A percentile compares a stretch with the other conserved stretches of the same genome.
Conservation (phyloP, 2,113 vertebrate species). For the Toxotes jaculatrix region DNA sequence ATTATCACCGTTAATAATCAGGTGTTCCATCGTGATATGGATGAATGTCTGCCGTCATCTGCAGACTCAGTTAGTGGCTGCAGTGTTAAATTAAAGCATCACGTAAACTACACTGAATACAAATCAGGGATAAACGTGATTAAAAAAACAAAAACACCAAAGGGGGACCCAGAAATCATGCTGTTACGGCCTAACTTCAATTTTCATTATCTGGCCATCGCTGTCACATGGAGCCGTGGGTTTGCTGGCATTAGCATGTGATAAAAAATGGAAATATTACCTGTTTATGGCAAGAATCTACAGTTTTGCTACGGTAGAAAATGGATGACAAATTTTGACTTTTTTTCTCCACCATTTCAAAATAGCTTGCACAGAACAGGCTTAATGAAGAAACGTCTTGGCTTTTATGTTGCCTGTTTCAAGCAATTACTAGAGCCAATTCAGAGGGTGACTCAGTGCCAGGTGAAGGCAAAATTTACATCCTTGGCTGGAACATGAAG, state of each 20-base stretch:
- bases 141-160: constrained; percentile 9
- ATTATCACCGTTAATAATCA: constrained; percentile 1
- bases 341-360: constrained; percentile 4
- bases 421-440: constrained; percentile 66
- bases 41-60: constrained; percentile 37
- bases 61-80: constrained; percentile 25
- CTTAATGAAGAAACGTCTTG: constrained; percentile 57
- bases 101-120: constrained; percentile 40
- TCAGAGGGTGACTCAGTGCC: constrained; percentile 57
- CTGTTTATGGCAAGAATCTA: constrained; percentile 25
- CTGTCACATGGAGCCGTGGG: constrained; percentile 27
- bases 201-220: constrained; percentile 39
- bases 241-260: constrained; percentile 44
- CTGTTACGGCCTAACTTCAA: background rate
- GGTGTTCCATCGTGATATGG: background rate
- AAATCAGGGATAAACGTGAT: constrained; percentile 9
- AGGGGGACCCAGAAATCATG: constrained; percentile 10
- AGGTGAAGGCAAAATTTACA: constrained; percentile 72
- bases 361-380: constrained; percentile 38
- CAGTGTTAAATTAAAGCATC: constrained; percentile 62
- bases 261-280: constrained; percentile 51
- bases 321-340: constrained; percentile 1
- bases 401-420: constrained; percentile 68
- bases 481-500: constrained; percentile 67
- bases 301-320: constrained; percentile 27